These are phyloP conservation scores for Lordiphosa collinella DNA, from an alignment of 1,140 invertebrate species.

Conservation along the genomic window DNA sequence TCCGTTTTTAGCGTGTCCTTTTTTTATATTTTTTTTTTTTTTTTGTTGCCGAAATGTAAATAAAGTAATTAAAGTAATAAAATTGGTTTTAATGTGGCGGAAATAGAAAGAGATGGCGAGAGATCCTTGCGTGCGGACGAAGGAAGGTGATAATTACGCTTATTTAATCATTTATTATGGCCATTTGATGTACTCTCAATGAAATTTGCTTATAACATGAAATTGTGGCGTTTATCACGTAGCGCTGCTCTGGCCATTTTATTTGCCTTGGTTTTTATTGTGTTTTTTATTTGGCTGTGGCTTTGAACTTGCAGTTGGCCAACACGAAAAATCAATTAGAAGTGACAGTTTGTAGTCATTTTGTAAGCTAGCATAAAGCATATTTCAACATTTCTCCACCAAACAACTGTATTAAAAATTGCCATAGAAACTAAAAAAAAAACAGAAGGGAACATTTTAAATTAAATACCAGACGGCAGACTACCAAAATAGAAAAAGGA, in stretches of 20 bases:
- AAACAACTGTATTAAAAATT: constrained; percentile 20
- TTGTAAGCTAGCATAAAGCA: background rate
- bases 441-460: constrained; percentile 34
- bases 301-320: constrained; percentile 16
- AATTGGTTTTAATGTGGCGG: constrained; percentile 69
- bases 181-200: constrained; percentile 48
- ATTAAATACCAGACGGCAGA: constrained; percentile 59
- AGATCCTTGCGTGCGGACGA: constrained; percentile 25
- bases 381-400: constrained; percentile 21
- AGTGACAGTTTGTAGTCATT: background rate
- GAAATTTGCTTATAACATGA: constrained; percentile 65
- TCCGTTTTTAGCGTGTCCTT: constrained; percentile 42
- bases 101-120: constrained; percentile 10
- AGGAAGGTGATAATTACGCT: constrained; percentile 74
- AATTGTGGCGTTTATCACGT: constrained; percentile 71
- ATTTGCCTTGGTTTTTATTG: constrained; percentile 23
- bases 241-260: constrained; percentile 19
- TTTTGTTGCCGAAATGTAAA: constrained; percentile 69
- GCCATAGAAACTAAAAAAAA: constrained; percentile 47
- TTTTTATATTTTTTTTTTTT: constrained; percentile 13
- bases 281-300: constrained; percentile 1
- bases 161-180: constrained; percentile 75
- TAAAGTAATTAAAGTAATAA: constrained; percentile 78
- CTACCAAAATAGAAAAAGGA: constrained; percentile 24
- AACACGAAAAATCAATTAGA: constrained; percentile 60